Conservation (phyloP, 2,113 vertebrate species). For the Platycercus adscitus region DNA sequence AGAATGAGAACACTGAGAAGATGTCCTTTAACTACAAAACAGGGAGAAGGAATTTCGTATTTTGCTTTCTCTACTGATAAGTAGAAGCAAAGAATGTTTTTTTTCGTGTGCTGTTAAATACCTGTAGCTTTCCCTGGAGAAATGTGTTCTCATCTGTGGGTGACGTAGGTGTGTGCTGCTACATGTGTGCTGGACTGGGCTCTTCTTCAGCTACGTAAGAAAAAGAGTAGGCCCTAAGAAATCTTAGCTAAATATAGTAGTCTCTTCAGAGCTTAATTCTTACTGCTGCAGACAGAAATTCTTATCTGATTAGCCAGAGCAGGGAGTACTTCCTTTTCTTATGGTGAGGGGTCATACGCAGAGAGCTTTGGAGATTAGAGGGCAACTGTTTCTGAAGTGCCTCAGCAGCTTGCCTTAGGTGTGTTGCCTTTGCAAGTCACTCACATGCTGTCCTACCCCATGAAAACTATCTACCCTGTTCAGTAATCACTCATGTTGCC, state of each 20-base stretch:
- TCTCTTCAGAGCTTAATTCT: conserved; percentile 18
- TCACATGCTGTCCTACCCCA: accelerated
- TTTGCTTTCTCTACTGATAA: neutral
- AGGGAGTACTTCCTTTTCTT: neutral
- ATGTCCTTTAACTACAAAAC: neutral
- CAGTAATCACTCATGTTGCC: accelerated
- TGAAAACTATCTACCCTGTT: neutral
- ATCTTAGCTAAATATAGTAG: conserved; percentile 43
- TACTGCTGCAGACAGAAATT: neutral
- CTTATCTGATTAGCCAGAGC: conserved; percentile 27
- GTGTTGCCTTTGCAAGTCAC: neutral
- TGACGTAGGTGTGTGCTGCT: accelerated
- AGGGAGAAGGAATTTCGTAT: neutral
- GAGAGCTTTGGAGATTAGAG: neutral
- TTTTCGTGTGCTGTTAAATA: neutral
- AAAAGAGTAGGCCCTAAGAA: neutral
- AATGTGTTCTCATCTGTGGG: neutral
- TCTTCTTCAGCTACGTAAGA: neutral
- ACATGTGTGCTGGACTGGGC: neutral
- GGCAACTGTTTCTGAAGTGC: neutral
- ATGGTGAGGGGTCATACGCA: neutral
- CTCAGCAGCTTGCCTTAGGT: neutral
- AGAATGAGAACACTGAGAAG: neutral
- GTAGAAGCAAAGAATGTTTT: neutral
- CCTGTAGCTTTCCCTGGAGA: neutral